Conservation (phyloP, 2,888 invertebrate genomes). For the Synergus japonicus region DNA sequence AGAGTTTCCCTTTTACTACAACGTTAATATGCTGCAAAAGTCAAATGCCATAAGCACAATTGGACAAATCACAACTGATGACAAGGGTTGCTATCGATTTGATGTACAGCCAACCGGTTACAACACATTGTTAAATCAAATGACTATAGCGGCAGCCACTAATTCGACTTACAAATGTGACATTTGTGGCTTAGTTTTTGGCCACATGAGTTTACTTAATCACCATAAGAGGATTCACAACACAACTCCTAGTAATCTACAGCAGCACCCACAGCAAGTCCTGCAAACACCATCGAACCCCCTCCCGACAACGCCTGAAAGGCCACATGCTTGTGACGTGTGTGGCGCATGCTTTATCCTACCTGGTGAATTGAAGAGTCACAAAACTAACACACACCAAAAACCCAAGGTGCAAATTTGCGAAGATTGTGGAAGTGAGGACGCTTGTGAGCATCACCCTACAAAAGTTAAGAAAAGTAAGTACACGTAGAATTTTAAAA, state of each 20-base stretch:
- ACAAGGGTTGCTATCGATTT: constrained; percentile 78
- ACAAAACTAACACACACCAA: constrained; percentile 78
- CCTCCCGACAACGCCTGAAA: constrained; percentile 74
- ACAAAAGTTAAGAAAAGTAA: constrained; percentile 76
- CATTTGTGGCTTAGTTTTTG: constrained; percentile 91
- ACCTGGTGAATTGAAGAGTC: constrained; percentile 78
- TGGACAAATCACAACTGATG: constrained; percentile 76
- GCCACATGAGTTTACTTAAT: constrained; percentile 88
- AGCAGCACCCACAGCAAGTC: constrained; percentile 76
- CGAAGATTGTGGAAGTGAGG: constrained; percentile 76
- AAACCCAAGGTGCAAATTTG: constrained; percentile 75
- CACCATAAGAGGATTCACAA: constrained; percentile 91
- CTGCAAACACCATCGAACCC: constrained; percentile 76
- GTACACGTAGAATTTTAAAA: constrained; percentile 47
- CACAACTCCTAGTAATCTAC: constrained; percentile 74
- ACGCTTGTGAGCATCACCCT: constrained; percentile 76
- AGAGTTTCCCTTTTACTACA: constrained; percentile 79
- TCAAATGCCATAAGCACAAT: constrained; percentile 76
- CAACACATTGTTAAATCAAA: constrained; percentile 91
- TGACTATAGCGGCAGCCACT: constrained; percentile 85
- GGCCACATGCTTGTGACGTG: constrained; percentile 78
- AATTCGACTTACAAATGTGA: constrained; percentile 94
- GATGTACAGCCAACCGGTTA: constrained; percentile 82
- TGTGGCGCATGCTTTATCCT: constrained; percentile 78
- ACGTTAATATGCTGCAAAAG: constrained; percentile 79